These are phyloP conservation scores for Nerophis ophidion DNA, from an alignment of 2,113 vertebrate species.

Conservation along the genomic window DNA sequence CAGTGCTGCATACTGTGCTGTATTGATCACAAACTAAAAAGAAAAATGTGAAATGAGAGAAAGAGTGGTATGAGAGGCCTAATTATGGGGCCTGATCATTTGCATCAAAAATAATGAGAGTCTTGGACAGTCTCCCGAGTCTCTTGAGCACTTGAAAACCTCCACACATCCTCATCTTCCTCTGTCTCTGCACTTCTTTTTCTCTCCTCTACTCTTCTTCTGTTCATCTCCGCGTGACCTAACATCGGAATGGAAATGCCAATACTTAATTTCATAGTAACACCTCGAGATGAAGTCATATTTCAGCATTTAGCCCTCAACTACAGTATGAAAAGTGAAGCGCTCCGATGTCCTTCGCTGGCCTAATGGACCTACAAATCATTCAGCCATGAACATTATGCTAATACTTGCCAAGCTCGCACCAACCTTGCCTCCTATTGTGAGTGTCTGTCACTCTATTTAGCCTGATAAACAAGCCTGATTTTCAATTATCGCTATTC, in stretches of 20 bases:
- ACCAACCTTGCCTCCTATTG: conserved; percentile 61
- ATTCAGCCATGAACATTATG: conserved; percentile 68
- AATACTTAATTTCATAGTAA: conserved; percentile 61
- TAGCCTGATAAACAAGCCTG: conserved; percentile 71
- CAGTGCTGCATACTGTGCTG: conserved; percentile 34
- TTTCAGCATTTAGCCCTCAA: conserved; percentile 52
- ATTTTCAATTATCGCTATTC: conserved; percentile 73
- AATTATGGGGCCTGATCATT: conserved; percentile 71
- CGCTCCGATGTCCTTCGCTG: conserved; percentile 59
- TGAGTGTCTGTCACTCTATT: conserved; percentile 71
- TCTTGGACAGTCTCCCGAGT: conserved; percentile 69
- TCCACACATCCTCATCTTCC: conserved; percentile 17
- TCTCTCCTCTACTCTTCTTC: conserved; percentile 37
- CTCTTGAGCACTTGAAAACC: conserved; percentile 45
- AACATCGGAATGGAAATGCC: conserved; percentile 41
- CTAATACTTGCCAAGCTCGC: conserved; percentile 62
- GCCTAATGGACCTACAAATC: conserved; percentile 66
- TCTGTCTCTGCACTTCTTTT: conserved; percentile 12
- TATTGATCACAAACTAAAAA: conserved; percentile 55
- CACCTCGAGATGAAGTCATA: conserved; percentile 54
- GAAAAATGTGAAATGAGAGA: conserved; percentile 28
- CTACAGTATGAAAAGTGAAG: conserved; percentile 57
- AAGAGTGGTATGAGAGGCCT: conserved; percentile 59
- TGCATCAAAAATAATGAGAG: conserved; percentile 73
- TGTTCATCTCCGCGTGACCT: conserved; percentile 27